These are phyloP conservation scores for Hapalemur alaotrensis DNA, from an alignment of 2,797 vertebrate species.

Conservation along the genomic window DNA sequence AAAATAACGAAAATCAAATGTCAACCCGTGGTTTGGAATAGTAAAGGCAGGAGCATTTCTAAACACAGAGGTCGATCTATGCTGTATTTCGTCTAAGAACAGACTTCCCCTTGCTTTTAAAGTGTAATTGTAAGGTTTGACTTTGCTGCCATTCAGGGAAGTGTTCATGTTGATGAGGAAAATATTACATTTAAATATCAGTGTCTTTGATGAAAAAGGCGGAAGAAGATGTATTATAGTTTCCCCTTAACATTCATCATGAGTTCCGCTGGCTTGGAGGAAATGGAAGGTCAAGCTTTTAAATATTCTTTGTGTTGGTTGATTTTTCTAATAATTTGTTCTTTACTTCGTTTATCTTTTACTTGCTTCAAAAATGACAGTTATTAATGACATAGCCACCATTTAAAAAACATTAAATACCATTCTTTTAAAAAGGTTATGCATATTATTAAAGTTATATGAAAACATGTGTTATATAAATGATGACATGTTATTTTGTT, in stretches of 20 bases:
- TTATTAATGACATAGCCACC: not conserved
- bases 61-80: not conserved
- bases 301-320: not conserved
- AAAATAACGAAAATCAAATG: slow-evolving; percentile 9
- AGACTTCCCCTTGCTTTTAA: not conserved
- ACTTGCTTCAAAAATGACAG: not conserved
- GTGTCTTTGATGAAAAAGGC: not conserved
- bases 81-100: not conserved
- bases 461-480: not conserved
- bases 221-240: not conserved
- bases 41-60: not conserved
- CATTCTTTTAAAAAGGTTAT: not conserved
- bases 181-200: not conserved
- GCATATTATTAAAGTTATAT: not conserved
- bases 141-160: not conserved
- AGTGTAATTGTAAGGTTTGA: not conserved
- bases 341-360: not conserved
- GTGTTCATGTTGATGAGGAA: not conserved
- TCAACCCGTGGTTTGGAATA: not conserved
- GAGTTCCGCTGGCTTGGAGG: not conserved
- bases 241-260: not conserved
- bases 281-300: slow-evolving; percentile 2
- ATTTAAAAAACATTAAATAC: not conserved
- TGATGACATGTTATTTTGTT: not conserved
- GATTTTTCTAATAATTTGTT: slow-evolving; percentile 27